phyloP scores from a whole-genome alignment of 2,113 vertebrate species.

The Lepus europaeus region DNA sequence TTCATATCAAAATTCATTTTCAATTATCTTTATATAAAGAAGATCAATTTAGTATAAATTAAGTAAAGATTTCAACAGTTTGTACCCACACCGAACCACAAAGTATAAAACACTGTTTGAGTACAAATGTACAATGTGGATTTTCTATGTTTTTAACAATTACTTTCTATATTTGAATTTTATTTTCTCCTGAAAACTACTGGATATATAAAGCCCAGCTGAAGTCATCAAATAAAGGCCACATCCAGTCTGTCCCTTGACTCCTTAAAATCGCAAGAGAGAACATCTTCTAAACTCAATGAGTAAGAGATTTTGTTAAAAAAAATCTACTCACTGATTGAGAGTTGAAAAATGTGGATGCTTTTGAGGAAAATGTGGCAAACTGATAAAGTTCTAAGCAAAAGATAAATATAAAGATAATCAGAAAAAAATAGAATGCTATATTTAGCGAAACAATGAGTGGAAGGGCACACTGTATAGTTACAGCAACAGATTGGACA shows the following conservation, averaged over 20 bases:
- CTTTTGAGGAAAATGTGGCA: background rate
- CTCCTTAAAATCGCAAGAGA: conserved; percentile 2
- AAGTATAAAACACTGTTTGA: too few relatives aligned
- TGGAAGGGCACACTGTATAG: background rate
- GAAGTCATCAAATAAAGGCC: background rate
- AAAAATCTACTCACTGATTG: background rate
- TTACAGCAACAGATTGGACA: background rate
- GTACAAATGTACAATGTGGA: too few relatives aligned
- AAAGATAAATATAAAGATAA: background rate
- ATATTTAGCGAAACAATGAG: background rate
- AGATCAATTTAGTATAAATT: too few relatives aligned
- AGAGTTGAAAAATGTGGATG: background rate
- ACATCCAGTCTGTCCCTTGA: background rate
- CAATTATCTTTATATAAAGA: too few relatives aligned
- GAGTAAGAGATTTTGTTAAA: background rate
- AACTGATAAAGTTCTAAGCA: background rate
- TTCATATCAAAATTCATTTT: too few relatives aligned
- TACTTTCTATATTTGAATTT: background rate
- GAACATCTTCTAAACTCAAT: background rate
- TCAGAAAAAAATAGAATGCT: conserved; percentile 30
- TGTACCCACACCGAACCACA: too few relatives aligned
- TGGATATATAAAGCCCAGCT: background rate
- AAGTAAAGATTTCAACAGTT: too few relatives aligned
- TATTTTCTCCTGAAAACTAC: background rate
- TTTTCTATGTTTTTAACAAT: background rate